A percentile compares a stretch with the other conserved stretches of the same genome.
These are phyloP conservation scores for Pristiophorus japonicus DNA, from an alignment of 2,113 vertebrate genomes.

Conservation along the genomic window DNA sequence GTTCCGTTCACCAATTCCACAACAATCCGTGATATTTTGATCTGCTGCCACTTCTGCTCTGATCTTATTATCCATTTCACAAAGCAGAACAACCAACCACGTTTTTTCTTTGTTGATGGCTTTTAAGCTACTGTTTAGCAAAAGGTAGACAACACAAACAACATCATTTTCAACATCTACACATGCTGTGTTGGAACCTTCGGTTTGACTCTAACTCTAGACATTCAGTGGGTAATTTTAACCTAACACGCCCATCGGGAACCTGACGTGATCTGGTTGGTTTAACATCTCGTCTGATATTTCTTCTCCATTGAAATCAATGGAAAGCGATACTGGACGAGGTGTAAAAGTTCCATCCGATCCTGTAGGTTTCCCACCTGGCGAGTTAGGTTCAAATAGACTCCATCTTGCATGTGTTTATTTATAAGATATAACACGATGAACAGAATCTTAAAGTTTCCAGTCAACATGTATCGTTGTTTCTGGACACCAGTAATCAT, in stretches of 20 bases:
- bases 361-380: no score
- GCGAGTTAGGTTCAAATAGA: no score
- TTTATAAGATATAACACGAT: no score
- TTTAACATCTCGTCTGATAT: neutral
- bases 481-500: no score
- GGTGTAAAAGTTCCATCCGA: neutral
- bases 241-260: neutral
- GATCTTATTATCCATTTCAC: neutral
- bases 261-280: neutral
- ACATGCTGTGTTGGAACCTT: neutral
- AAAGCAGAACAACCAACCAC: neutral
- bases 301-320: neutral
- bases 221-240: neutral
- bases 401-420: no score
- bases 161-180: neutral
- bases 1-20: neutral
- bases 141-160: neutral
- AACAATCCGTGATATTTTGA: neutral
- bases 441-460: no score
- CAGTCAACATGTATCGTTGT: no score
- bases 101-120: neutral
- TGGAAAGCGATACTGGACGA: neutral
- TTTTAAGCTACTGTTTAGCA: neutral
- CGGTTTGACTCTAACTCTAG: neutral
- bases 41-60: neutral